Conservation (phyloP, 2,888 invertebrate genomes). For the Cantharis rufa region DNA sequence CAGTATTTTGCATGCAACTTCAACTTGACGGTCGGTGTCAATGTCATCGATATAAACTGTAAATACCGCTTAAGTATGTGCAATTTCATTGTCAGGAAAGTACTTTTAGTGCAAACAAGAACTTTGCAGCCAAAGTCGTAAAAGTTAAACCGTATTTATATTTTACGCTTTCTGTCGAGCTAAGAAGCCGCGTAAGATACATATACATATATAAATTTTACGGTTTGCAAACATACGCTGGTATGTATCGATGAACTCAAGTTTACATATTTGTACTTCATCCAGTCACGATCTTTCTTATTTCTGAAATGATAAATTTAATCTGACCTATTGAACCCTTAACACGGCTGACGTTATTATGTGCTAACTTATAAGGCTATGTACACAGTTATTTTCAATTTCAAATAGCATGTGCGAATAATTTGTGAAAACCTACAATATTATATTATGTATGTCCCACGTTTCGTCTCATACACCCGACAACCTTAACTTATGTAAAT, state of each 20-base stretch:
- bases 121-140: neutral
- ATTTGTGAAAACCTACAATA: neutral
- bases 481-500: neutral
- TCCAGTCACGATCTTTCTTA: slow-evolving; percentile 6
- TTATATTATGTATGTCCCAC: neutral
- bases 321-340: neutral
- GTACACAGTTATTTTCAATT: neutral
- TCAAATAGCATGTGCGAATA: neutral
- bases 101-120: neutral
- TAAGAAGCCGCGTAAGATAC: neutral
- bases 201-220: neutral
- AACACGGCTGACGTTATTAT: neutral
- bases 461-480: neutral
- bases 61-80: neutral
- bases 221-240: neutral
- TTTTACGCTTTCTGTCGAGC: slow-evolving; percentile 2
- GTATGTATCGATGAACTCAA: slow-evolving; percentile 1
- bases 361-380: neutral
- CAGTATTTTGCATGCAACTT: too few species aligned
- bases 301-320: neutral
- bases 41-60: neutral
- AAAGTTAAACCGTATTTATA: slow-evolving; percentile 9
- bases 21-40: neutral
- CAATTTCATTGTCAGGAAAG: neutral
- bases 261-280: neutral